These are phyloP conservation scores for Papilio xuthus DNA, from an alignment of 1,140 invertebrate species.

Conservation along the genomic window DNA sequence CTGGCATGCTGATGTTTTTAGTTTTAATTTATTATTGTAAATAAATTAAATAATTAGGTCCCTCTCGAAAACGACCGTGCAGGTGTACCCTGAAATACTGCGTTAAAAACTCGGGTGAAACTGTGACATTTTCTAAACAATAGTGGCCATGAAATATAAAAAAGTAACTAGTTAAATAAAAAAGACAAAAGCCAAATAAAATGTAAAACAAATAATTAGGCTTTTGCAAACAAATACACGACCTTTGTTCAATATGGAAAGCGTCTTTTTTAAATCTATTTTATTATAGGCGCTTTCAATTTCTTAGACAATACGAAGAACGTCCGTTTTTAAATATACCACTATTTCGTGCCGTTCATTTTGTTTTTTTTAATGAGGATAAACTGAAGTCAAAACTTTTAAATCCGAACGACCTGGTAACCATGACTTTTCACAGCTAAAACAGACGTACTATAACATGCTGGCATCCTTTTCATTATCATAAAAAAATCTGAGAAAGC, in stretches of 20 bases:
- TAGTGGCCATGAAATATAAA: conserved; percentile 1
- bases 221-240: conserved; percentile 1
- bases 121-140: not conserved
- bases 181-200: not conserved
- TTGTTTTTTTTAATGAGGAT: no score
- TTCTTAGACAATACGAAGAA: no score
- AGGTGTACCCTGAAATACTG: not conserved
- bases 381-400: no score
- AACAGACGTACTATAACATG: no score
- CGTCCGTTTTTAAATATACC: no score
- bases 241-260: not conserved
- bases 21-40: not conserved
- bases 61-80: not conserved
- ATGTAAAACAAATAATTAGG: not conserved
- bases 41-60: not conserved
- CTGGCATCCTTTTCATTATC: no score
- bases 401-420: no score
- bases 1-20: not conserved
- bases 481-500: not conserved
- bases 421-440: no score
- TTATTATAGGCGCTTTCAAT: no score
- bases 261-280: conserved; percentile 4
- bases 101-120: not conserved
- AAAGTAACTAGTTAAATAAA: not conserved
- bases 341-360: no score